These are phyloP conservation scores for Drosophila subsilvestris DNA, from an alignment of 2,888 invertebrate genomes.

Conservation along the genomic window DNA sequence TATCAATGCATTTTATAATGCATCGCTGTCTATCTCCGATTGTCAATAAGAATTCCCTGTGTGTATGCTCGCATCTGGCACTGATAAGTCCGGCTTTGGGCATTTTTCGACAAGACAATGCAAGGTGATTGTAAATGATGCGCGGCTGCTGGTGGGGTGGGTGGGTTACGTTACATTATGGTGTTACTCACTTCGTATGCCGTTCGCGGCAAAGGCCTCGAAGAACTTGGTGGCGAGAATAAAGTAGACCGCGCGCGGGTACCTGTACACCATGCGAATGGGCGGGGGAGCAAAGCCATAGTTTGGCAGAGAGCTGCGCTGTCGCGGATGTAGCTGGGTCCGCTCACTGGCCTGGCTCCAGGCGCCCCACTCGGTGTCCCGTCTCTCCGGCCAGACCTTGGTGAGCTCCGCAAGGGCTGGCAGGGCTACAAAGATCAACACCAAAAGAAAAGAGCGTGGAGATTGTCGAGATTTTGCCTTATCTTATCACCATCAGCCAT, in stretches of 20 bases:
- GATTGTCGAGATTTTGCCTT: constrained; percentile 21
- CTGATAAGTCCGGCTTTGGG: constrained; percentile 56
- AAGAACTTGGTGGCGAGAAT: constrained; percentile 83
- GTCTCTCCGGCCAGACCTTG: constrained; percentile 33
- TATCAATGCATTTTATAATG: constrained; percentile 18
- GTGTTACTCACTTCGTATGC: constrained; percentile 83
- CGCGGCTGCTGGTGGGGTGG: background rate
- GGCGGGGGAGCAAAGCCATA: constrained; percentile 75
- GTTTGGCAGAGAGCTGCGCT: constrained; percentile 55
- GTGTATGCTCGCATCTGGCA: constrained; percentile 17
- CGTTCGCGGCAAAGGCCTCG: constrained; percentile 84
- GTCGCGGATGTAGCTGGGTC: constrained; percentile 39
- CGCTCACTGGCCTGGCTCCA: constrained; percentile 32
- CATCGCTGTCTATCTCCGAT: constrained; percentile 5
- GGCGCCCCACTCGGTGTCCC: constrained; percentile 19
- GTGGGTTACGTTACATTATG: no score
- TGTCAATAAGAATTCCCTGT: constrained; percentile 45
- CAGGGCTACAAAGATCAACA: constrained; percentile 57
- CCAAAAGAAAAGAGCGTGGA: constrained; percentile 1
- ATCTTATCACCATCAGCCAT: constrained; percentile 44
- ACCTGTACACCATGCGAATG: constrained; percentile 69
- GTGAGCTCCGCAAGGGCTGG: constrained; percentile 72
- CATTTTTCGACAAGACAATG: constrained; percentile 51
- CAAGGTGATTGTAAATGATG: constrained; percentile 50
- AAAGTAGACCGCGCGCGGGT: constrained; percentile 83